Evolutionary conservation across 2,113 vertebrate genomes (phyloP), one percentile per base, ranked within the genome.

Genomic region (Xenotilapia longispinis): DNA sequence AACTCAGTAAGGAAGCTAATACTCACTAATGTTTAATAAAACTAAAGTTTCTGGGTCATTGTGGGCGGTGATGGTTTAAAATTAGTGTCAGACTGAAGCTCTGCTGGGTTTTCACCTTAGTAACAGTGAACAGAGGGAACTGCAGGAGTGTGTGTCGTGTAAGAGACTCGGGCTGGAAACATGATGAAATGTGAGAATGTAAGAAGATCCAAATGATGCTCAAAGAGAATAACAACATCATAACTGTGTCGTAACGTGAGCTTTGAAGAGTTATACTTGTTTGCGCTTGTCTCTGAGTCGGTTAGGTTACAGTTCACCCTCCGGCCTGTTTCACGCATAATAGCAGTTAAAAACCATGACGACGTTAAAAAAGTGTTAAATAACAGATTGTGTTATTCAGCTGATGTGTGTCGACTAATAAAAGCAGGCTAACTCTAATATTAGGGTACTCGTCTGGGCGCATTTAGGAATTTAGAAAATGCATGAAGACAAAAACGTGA

Each of bases 371-470:
- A 36, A 65, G 31, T 36, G 4, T 63, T 5, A 36, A 0, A 63
- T n/a, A 63, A 12, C 2, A 65, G 0, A n/a, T 13, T 13, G 6
- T 65, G 31, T 65, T 63, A 36, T 63, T n/a, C 60, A 65, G 60
- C 60, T 65, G 60, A 65, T 38, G 1, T 38, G 31, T n/a, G 60
- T n/a, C 60, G 0, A 2, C 33, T 65, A 38, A 38, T 38, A 0
- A 7, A 65, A 65, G 0, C 31, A 65, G 60, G 31, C 0, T 8
- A n/a, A 38, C 6, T 65, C 3, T 38, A 68, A 68, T 21, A 21
- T 21, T 8, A 4, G 6, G 0, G 19, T 5, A 8, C 33, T 65
- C 0, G 0, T 21, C 10, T 65, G 19, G 0, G 60, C 10, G 0
- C 4, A 38, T 68, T 38, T 68, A 38, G 33, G 33, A 0, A 68